These are phyloP conservation scores for Oithona nana DNA, from an alignment of 2,888 invertebrate species.

Conservation along the genomic window DNA sequence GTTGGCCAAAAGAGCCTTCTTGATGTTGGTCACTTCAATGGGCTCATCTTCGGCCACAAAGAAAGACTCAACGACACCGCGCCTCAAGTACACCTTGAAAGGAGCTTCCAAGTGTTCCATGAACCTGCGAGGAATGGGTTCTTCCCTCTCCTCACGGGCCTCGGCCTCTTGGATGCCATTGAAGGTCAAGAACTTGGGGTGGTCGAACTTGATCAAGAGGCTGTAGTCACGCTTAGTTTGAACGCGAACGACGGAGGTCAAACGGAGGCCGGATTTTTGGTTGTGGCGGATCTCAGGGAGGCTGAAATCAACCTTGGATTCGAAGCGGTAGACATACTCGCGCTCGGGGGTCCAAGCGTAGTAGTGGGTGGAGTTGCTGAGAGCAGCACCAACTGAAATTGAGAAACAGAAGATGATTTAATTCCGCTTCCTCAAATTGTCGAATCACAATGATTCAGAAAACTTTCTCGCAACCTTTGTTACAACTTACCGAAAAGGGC, in stretches of 20 bases:
- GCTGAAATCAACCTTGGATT: slow-evolving; percentile 11
- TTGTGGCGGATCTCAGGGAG: slow-evolving; percentile 9
- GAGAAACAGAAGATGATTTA: background rate
- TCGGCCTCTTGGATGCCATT: slow-evolving; percentile 2
- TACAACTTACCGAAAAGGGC: background rate
- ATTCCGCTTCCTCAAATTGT: background rate
- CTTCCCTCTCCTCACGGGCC: background rate
- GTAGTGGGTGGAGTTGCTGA: background rate
- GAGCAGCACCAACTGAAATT: slow-evolving; percentile 8
- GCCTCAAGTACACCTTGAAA: slow-evolving; percentile 14
- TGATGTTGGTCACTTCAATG: slow-evolving; percentile 29
- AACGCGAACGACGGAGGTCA: slow-evolving; percentile 6
- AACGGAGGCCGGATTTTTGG: slow-evolving; percentile 13
- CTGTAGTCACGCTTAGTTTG: slow-evolving; percentile 1
- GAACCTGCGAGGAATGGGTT: slow-evolving; percentile 3
- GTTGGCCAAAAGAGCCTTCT: slow-evolving; percentile 26
- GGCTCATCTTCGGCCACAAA: slow-evolving; percentile 24
- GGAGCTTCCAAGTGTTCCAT: background rate
- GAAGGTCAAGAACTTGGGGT: slow-evolving; percentile 9
- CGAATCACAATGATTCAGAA: background rate
- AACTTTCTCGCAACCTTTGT: background rate
- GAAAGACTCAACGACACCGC: slow-evolving; percentile 12
- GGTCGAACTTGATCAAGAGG: slow-evolving; percentile 13
- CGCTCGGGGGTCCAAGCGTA: slow-evolving; percentile 14
- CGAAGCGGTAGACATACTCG: slow-evolving; percentile 12